A percentile compares a stretch with the other conserved stretches of the same genome.
Conservation (phyloP, 2,797 vertebrate species). For the Emydoidea blandingii region DNA sequence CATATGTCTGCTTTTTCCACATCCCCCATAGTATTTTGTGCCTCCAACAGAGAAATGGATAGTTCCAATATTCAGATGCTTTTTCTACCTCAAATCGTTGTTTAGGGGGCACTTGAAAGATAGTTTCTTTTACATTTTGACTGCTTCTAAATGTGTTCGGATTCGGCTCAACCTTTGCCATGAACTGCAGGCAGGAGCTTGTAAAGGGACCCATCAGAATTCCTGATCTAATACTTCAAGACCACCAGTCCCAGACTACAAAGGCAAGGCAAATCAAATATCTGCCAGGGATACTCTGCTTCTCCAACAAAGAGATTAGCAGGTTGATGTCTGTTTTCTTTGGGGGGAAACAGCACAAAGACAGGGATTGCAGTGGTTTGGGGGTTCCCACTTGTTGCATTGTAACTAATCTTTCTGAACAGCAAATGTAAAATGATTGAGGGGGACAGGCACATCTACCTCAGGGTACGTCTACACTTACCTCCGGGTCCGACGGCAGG, state of each 20-base stretch:
- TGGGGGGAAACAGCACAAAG: constrained; percentile 1
- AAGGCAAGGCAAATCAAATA: constrained; percentile 25
- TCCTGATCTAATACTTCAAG: background rate
- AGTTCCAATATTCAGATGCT: background rate
- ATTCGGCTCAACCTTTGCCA: constrained; percentile 34
- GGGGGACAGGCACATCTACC: background rate
- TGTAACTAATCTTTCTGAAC: background rate
- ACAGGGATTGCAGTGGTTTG: background rate
- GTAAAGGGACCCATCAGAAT: constrained; percentile 5
- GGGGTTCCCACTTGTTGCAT: background rate
- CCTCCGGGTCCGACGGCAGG: too few species aligned
- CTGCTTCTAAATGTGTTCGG: background rate
- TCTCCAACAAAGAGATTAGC: constrained; percentile 48
- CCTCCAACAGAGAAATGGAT: background rate
- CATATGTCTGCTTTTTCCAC: rapidly evolving
- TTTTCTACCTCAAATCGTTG: background rate
- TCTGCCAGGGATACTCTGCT: constrained; percentile 24
- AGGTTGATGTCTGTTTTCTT: constrained; percentile 35
- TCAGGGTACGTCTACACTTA: too few species aligned
- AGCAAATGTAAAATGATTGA: background rate
- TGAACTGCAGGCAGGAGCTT: background rate
- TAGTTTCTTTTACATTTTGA: background rate
- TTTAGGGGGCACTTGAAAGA: background rate
- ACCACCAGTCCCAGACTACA: background rate
- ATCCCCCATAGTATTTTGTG: background rate